phyloP scores from a whole-genome alignment of 2,797 vertebrate genomes.

The Takifugu ocellatus region DNA sequence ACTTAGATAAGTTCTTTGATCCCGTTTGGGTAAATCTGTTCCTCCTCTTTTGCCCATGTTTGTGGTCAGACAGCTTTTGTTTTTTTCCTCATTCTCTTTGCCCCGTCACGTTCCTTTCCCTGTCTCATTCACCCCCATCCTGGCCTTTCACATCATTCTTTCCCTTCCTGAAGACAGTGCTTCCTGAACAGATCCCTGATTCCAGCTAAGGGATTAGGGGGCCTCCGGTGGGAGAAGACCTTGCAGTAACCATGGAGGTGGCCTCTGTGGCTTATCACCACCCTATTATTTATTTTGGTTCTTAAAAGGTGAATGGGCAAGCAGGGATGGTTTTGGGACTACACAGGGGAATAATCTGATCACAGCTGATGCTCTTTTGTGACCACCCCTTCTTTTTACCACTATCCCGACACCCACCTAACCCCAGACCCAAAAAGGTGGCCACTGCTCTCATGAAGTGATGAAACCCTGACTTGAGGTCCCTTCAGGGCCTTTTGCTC shows the following conservation, averaged over 20 bases:
- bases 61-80: conserved; percentile 41
- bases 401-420: conserved; percentile 36
- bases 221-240: conserved; percentile 63
- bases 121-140: conserved; percentile 26
- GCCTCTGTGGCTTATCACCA: conserved; percentile 69
- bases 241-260: conserved; percentile 70
- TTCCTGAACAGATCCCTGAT: conserved; percentile 67
- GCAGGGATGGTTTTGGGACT: conserved; percentile 59
- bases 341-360: conserved; percentile 72
- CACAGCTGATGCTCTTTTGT: conserved; percentile 61
- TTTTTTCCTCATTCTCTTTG: conserved; percentile 25
- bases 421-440: conserved; percentile 43
- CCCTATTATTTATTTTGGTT: conserved; percentile 77
- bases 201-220: conserved; percentile 75
- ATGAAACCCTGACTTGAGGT: conserved; percentile 39
- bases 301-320: conserved; percentile 78
- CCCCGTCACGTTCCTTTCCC: conserved; percentile 25
- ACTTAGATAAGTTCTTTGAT: conserved; percentile 51
- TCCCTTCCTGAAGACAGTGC: conserved; percentile 68
- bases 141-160: conserved; percentile 50
- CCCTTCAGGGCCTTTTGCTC: conserved; percentile 31
- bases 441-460: conserved; percentile 49
- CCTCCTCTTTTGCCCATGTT: conserved; percentile 36
- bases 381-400: conserved; percentile 18
- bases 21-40: conserved; percentile 50